These are phyloP conservation scores for Phalacrocorax brasilianus DNA, from an alignment of 2,113 vertebrate species.

Conservation along the genomic window DNA sequence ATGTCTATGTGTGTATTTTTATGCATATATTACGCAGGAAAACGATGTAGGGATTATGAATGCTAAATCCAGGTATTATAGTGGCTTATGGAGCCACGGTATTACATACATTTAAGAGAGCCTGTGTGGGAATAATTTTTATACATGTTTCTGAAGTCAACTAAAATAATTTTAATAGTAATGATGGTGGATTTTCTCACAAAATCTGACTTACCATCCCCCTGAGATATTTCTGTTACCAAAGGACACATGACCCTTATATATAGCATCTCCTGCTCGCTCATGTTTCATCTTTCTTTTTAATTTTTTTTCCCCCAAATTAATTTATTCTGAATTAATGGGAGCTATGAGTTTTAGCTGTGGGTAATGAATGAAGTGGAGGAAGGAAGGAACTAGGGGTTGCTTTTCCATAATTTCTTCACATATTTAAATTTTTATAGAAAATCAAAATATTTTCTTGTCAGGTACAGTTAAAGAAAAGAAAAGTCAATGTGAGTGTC, in stretches of 20 bases:
- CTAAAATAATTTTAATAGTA: not conserved
- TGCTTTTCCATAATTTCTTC: not conserved
- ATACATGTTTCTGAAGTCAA: not conserved
- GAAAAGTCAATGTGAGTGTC: not conserved
- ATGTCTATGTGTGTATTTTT: not conserved
- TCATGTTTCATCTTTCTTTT: not conserved
- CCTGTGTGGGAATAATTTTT: not conserved
- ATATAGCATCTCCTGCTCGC: not conserved
- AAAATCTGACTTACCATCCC: not conserved
- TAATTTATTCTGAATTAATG: not conserved
- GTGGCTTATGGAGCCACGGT: not conserved
- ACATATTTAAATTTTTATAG: not conserved
- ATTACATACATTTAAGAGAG: not conserved
- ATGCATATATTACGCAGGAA: not conserved
- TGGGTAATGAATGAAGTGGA: not conserved
- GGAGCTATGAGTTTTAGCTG: not conserved
- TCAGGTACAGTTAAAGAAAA: not conserved
- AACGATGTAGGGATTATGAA: not conserved
- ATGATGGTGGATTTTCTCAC: not conserved
- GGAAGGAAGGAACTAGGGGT: accelerated
- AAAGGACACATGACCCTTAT: not conserved
- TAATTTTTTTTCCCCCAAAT: not conserved
- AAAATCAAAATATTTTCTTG: not conserved
- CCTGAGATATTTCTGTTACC: not conserved
- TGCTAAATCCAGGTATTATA: not conserved